Evolutionary conservation across 2,888 invertebrate species (phyloP).

Genomic region (Nycteola revayana): DNA sequence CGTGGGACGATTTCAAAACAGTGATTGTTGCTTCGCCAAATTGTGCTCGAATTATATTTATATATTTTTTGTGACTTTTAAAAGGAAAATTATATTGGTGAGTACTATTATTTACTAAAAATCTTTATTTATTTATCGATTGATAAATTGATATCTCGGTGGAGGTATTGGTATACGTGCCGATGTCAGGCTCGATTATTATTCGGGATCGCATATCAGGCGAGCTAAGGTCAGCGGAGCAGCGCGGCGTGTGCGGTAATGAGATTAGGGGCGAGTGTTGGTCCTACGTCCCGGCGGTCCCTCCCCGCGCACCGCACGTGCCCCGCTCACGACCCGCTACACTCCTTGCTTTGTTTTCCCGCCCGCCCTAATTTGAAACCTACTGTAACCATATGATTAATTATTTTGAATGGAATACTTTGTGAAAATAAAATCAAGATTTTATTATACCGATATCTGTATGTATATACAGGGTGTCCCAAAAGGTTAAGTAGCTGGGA

Average conservation of each 20-base stretch:
- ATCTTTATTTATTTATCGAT: slow-evolving; percentile 5
- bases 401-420: no score
- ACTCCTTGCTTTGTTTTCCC: slow-evolving; percentile 45
- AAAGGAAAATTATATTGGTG: slow-evolving; percentile 24
- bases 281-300: slow-evolving; percentile 32
- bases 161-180: no score
- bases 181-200: slow-evolving; percentile 25
- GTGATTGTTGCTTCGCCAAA: slow-evolving; percentile 43
- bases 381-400: no score
- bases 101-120: slow-evolving; percentile 18
- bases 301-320: slow-evolving; percentile 12
- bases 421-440: no score
- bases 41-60: slow-evolving; percentile 31
- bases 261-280: slow-evolving; percentile 56
- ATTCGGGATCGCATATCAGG: slow-evolving; percentile 45
- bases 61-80: slow-evolving; percentile 19
- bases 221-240: slow-evolving; percentile 55
- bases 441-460: no score
- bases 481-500: no score
- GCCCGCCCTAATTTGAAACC: slow-evolving; percentile 34
- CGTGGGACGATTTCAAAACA: slow-evolving; percentile 40
- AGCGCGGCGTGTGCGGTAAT: slow-evolving; percentile 56
- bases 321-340: slow-evolving; percentile 29
- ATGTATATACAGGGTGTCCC: no score
- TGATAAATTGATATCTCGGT: no score